Evolutionary conservation across 1,140 invertebrate genomes (phyloP).

Genomic region (Centruroides sculpturatus): DNA sequence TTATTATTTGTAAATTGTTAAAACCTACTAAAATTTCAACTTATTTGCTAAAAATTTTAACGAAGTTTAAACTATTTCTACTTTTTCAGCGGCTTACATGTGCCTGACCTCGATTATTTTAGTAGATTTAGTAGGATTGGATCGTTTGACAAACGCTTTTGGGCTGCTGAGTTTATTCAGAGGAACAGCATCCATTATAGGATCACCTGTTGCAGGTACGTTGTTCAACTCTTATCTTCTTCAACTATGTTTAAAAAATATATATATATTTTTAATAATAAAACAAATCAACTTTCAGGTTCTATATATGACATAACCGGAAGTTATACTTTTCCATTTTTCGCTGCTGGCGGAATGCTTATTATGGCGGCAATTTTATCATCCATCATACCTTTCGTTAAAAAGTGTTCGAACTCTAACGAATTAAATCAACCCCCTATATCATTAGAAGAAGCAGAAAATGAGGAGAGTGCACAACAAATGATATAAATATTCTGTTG

Average conservation of each 20-base stretch:
- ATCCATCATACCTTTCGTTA: slow-evolving; percentile 9
- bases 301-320: slow-evolving; percentile 72
- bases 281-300: slow-evolving; percentile 39
- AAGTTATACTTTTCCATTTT: slow-evolving; percentile 78
- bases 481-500: too few species aligned
- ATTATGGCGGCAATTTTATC: slow-evolving; percentile 47
- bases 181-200: slow-evolving; percentile 75
- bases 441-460: too few species aligned
- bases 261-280: slow-evolving; percentile 5
- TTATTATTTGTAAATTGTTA: too few species aligned
- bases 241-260: not conserved
- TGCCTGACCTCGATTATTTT: slow-evolving; percentile 95
- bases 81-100: slow-evolving; percentile 78
- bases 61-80: slow-evolving; percentile 13
- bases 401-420: not conserved
- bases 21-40: too few species aligned
- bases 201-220: slow-evolving; percentile 44
- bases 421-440: too few species aligned
- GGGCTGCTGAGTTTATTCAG: slow-evolving; percentile 87
- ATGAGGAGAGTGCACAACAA: too few species aligned
- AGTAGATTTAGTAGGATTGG: slow-evolving; percentile 85
- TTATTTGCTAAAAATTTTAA: not conserved
- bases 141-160: slow-evolving; percentile 92
- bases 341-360: slow-evolving; percentile 78
- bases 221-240: not conserved